Base-by-base conservation (phyloP, 35 echinoderm and acorn worm species). In the Heliocidaris tuberculata region DNA sequence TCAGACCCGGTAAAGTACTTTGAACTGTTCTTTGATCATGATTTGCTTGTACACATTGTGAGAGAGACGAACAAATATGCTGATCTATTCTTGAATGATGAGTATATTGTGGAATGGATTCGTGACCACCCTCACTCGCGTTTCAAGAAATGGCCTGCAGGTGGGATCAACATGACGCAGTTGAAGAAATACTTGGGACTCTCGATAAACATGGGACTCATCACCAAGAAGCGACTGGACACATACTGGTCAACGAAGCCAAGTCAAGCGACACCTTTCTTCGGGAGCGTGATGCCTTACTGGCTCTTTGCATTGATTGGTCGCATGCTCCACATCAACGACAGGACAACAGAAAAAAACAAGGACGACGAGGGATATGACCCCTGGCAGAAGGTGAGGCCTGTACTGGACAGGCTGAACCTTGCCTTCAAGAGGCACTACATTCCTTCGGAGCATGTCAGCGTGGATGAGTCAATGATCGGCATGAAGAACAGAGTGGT, bases 321-420 rank as follows among this genome's bases (percentile, higher is more conserved):
- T 30, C 48, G 32, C 2, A 50, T 92, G 90, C 2, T 92, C 11
- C 90, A 92, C 48, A 7, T 92, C 7, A 92, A 24, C 24, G 90
- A 50, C 27, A 92, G 48, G 7, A 92, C 32, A 27, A 50, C 4
- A 10, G 90, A 92, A 49, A 49, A 16, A 2, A 1, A 7, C 19
- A 29, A n/a, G 27, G 90, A n/a, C 9, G 32, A 47, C 2, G 90
- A 92, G 10, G 90, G 90, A 92, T 92, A 16, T 19, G 32, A 50
- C 90, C 90, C 90, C 7, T 92, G 90, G 90, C 90, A 92, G 11
- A 92, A 92, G 29, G 90, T 92, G 90, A 47, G 90, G 47, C 90
- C 90, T 4, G 42, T 92, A 1, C 90, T 92, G 9, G 32, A 92
- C 47, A 10, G 32, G 13, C 42, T 92, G 7, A 92, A 50, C 42